A percentile compares a stretch with the other conserved stretches of the same genome.
Conservation (phyloP, 2,797 vertebrate species). For the Clarias pachynema region DNA sequence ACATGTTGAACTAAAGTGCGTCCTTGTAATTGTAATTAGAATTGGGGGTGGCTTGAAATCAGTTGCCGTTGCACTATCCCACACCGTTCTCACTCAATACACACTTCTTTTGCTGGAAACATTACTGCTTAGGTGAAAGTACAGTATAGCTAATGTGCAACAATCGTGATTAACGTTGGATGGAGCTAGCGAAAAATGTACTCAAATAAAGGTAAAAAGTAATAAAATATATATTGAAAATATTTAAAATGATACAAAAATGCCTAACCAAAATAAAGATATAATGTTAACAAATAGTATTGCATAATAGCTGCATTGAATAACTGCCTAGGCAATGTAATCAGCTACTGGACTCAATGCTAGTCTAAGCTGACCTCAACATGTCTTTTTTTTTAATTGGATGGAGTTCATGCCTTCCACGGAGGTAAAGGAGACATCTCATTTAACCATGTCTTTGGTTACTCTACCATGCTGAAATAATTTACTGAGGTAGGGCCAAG, state of each 20-base stretch:
- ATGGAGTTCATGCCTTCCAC: neutral
- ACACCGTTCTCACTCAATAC: neutral
- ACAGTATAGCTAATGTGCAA: neutral
- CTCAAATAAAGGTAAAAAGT: neutral
- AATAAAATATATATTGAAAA: neutral
- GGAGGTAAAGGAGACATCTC: neutral
- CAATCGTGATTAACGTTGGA: neutral
- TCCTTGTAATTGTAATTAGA: too few species aligned
- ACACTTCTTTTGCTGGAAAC: neutral
- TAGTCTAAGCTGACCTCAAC: neutral
- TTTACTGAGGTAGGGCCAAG: neutral
- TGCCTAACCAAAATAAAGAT: neutral
- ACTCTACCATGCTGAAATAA: neutral
- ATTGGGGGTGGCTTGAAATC: too few species aligned
- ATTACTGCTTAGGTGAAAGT: neutral
- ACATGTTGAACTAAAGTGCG: too few species aligned
- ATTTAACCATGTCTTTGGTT: neutral
- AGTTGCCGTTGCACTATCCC: neutral
- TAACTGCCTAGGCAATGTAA: neutral
- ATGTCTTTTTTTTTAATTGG: neutral
- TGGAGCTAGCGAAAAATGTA: neutral
- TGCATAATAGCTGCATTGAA: neutral
- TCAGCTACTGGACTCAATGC: neutral
- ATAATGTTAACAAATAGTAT: neutral
- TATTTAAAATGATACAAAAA: neutral